phyloP scores from a whole-genome alignment of 2,113 vertebrate species.

The Callorhinus ursinus region DNA sequence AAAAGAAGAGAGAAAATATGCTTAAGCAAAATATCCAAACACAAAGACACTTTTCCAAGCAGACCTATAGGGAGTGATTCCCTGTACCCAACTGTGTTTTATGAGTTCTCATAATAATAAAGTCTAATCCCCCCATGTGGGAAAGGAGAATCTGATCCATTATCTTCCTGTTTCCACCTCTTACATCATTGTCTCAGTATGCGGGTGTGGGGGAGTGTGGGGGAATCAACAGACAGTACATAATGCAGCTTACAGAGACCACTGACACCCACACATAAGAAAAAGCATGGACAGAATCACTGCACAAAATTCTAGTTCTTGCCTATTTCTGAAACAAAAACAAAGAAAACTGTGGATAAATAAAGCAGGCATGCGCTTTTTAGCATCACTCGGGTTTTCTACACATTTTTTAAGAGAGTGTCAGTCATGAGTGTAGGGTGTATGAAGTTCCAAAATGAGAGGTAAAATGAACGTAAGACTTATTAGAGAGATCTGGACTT shows the following conservation, averaged over 20 bases:
- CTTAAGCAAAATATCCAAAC: slow-evolving; percentile 28
- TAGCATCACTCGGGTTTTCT: background rate
- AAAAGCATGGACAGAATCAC: background rate
- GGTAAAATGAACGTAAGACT: background rate
- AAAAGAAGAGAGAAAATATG: slow-evolving; percentile 32
- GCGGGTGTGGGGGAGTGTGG: background rate
- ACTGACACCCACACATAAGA: accelerated
- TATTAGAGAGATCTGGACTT: background rate
- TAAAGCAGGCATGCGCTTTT: background rate
- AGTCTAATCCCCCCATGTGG: background rate
- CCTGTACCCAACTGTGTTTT: background rate
- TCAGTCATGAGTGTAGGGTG: background rate
- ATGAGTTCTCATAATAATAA: background rate
- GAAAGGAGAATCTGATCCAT: background rate
- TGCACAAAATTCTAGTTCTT: background rate
- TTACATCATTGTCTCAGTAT: slow-evolving; percentile 44
- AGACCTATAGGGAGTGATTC: background rate
- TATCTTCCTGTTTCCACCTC: slow-evolving; percentile 17
- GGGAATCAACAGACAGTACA: background rate
- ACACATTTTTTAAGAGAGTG: background rate
- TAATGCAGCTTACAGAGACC: background rate
- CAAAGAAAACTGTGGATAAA: background rate
- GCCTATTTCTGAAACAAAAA: background rate
- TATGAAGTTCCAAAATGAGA: background rate
- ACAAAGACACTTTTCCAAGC: background rate